Percentiles rank a stretch among this genome's conserved stretches.
These are phyloP conservation scores for Galendromus occidentalis DNA, from an alignment of 1,140 invertebrate genomes.

Conservation along the genomic window DNA sequence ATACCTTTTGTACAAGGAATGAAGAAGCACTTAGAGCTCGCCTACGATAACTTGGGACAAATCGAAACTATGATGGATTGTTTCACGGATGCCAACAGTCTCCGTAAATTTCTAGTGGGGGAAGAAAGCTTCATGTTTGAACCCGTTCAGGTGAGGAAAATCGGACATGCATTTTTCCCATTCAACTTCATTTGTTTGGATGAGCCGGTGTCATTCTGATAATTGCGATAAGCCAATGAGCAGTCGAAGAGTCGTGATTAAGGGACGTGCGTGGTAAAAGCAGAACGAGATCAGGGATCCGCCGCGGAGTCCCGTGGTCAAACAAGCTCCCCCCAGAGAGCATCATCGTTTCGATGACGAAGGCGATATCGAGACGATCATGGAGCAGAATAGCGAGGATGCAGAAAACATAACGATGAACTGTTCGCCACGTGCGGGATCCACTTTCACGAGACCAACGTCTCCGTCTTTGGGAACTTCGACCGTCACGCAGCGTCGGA, in stretches of 20 bases:
- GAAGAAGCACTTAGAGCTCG: not conserved
- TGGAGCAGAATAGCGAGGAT: not conserved
- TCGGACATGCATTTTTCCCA: too few species aligned
- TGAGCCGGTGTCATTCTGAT: too few species aligned
- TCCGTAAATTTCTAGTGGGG: not conserved
- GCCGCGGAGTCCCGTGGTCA: not conserved
- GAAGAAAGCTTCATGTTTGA: constrained; percentile 1
- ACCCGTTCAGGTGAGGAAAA: too few species aligned
- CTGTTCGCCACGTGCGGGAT: too few species aligned
- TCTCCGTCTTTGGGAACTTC: too few species aligned
- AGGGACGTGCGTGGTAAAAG: too few species aligned
- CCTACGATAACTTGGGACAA: not conserved
- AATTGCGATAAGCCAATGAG: too few species aligned
- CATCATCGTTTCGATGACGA: not conserved
- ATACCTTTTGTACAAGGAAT: not conserved
- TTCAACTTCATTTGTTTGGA: too few species aligned
- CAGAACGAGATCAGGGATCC: not conserved
- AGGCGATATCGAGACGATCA: constrained; percentile 3
- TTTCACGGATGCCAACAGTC: not conserved
- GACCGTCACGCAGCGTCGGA: too few species aligned
- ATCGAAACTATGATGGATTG: not conserved
- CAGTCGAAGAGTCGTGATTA: too few species aligned
- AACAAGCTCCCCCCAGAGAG: constrained; percentile 1
- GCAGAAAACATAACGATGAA: too few species aligned
- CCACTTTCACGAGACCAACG: too few species aligned